Percentiles rank a stretch among this genome's conserved stretches.
Evolutionary conservation across 1,140 invertebrate species (phyloP).

Genomic region (Ladona fulva): DNA sequence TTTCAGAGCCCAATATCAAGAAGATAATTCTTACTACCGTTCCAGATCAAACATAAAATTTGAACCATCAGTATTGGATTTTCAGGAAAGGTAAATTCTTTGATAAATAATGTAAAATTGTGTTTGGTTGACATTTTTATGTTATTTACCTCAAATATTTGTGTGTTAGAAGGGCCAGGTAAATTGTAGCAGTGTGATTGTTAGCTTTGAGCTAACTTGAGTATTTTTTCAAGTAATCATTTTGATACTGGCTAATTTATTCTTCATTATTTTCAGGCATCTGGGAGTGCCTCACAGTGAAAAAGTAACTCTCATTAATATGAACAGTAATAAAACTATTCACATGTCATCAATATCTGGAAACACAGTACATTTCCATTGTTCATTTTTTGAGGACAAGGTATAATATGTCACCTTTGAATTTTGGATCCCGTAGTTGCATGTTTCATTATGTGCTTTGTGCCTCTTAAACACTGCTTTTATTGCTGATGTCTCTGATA

Average conservation of each 20-base stretch:
- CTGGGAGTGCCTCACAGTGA: constrained; percentile 73
- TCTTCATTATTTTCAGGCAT: constrained; percentile 48
- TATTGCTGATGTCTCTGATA: too few species aligned
- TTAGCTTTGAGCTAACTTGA: too few species aligned
- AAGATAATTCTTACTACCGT: constrained; percentile 30
- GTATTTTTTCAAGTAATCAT: too few species aligned
- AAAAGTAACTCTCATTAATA: constrained; percentile 70
- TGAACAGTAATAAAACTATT: constrained; percentile 62
- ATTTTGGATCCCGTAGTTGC: too few species aligned
- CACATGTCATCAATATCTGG: constrained; percentile 80
- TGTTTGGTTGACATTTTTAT: too few species aligned
- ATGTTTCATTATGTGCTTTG: too few species aligned
- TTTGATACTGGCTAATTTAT: neutral
- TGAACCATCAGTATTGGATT: constrained; percentile 55
- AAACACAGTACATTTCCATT: constrained; percentile 79
- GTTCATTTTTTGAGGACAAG: constrained; percentile 86
- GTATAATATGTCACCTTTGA: constrained; percentile 38
- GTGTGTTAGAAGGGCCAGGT: too few species aligned
- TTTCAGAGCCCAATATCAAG: constrained; percentile 31
- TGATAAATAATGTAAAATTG: too few species aligned
- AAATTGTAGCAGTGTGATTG: too few species aligned
- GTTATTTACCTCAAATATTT: too few species aligned
- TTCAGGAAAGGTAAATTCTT: constrained; percentile 51
- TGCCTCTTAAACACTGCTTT: too few species aligned
- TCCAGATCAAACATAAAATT: constrained; percentile 40